Percentiles rank a stretch among this genome's conserved stretches.
These are phyloP conservation scores for Hippocampus guttulatus DNA, from an alignment of 2,113 vertebrate species.

Conservation along the genomic window DNA sequence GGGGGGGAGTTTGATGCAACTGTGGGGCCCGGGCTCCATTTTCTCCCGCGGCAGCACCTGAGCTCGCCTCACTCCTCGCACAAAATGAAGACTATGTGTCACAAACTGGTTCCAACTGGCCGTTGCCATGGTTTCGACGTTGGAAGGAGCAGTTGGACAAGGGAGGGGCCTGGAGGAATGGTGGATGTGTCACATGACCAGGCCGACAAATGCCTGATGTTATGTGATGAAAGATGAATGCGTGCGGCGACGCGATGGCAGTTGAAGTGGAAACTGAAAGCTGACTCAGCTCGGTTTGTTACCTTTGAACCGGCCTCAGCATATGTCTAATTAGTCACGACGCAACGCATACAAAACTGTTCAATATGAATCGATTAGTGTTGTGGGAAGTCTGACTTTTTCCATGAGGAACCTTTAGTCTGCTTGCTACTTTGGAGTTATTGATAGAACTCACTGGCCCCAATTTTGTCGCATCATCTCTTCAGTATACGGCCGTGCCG, in stretches of 20 bases:
- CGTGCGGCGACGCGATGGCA: constrained; percentile 67
- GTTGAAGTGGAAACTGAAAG: constrained; percentile 35
- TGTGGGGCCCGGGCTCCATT: constrained; percentile 72
- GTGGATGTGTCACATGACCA: constrained; percentile 79
- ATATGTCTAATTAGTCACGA: constrained; percentile 12
- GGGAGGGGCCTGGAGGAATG: constrained; percentile 59
- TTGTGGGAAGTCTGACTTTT: background rate
- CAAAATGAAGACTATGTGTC: constrained; percentile 88
- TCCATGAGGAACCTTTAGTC: background rate
- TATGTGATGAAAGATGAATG: constrained; percentile 77
- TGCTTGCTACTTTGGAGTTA: background rate
- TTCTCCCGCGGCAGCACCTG: constrained; percentile 81
- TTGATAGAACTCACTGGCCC: background rate
- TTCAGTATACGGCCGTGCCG: background rate
- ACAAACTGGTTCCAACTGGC: constrained; percentile 84
- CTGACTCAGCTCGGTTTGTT: constrained; percentile 31
- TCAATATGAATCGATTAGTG: background rate
- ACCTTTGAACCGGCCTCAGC: constrained; percentile 49
- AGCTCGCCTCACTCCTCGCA: constrained; percentile 76
- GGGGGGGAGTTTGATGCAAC: constrained; percentile 54
- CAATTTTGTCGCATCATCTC: background rate
- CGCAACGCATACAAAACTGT: background rate
- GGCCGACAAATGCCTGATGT: constrained; percentile 76
- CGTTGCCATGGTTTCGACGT: constrained; percentile 86
- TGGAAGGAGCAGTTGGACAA: constrained; percentile 76